A percentile compares a stretch with the other conserved stretches of the same genome.
These are phyloP conservation scores for Drosophila melanosoma DNA, from an alignment of 2,888 invertebrate species.

Conservation along the genomic window DNA sequence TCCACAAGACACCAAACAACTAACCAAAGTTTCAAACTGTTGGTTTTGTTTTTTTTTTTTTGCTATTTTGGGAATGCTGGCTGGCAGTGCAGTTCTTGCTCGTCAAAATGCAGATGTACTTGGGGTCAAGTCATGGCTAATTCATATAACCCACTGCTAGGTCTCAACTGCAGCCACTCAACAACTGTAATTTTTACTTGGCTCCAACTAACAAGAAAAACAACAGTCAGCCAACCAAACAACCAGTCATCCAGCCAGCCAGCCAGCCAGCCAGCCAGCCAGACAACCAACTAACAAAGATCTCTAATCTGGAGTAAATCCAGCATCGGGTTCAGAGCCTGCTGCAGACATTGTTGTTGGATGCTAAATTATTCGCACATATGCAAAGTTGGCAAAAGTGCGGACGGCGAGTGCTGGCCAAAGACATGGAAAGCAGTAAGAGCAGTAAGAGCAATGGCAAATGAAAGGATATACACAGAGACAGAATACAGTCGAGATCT, in stretches of 20 bases:
- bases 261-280: constrained; percentile 29
- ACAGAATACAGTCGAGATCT: constrained; percentile 28
- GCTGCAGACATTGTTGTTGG: constrained; percentile 33
- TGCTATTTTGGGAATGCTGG: too few species aligned
- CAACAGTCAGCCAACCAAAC: constrained; percentile 38
- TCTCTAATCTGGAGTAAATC: constrained; percentile 80
- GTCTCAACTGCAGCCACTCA: constrained; percentile 50
- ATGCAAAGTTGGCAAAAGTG: constrained; percentile 81
- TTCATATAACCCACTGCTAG: constrained; percentile 43
- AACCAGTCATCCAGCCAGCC: constrained; percentile 36
- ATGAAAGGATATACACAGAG: constrained; percentile 52
- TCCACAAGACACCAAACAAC: not conserved
- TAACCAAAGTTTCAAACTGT: not conserved
- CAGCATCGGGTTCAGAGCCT: constrained; percentile 57
- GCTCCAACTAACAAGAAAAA: constrained; percentile 55
- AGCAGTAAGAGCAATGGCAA: constrained; percentile 30
- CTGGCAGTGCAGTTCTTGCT: constrained; percentile 26
- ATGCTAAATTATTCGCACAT: constrained; percentile 79
- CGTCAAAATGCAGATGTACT: constrained; percentile 36
- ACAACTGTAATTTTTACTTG: constrained; percentile 76
- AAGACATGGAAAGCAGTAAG: constrained; percentile 31
- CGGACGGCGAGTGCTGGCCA: constrained; percentile 31
- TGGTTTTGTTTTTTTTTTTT: constrained; percentile 10
- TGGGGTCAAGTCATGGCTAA: constrained; percentile 38
- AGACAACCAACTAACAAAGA: constrained; percentile 73